Base-by-base conservation (phyloP, 2,113 vertebrate genomes). In the Lepus americanus region DNA sequence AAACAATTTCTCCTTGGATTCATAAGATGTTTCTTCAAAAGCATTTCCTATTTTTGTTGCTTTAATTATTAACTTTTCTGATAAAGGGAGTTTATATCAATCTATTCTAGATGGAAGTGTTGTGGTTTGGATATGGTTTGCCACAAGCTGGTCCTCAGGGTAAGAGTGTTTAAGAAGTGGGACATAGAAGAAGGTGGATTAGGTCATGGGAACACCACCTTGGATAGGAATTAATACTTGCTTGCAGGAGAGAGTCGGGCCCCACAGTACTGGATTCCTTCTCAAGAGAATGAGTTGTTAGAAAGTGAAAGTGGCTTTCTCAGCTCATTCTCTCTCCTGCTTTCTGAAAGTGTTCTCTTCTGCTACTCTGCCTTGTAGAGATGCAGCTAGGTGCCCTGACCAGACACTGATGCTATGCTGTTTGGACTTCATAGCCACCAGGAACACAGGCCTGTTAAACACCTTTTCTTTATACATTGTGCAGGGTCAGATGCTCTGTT, bases 21-120 rank as follows among this genome's bases (percentile, higher is more conserved):
- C 23, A 73, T 39, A 63, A 27, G 23, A 22, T 86, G 8, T 83
- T 81, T 90, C 20, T 82, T 92, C 44, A 81, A 93, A 59, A 3
- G 77, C 5, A 55, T 78, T 66, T 88, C 0, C 23, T 25, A 8
- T 33, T 53, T 87, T 89, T 83, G 53, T 51, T 22, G 19, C 82
- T 72, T 85, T 81, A 91, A 74, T 36, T 17, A 11, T 67, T 85
- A 53, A 33, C 20, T 73, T 84, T 82, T 27, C 27, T 67, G 63
- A 85, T 39, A 25, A 76, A 76, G 31, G 49, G 17, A 10, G 27
- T 44, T 64, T 4, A 29, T 66, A 29, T 51, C 9, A 64, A 31
- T 9, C 20, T 14, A n/a, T 69, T 87, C 5, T 36, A 3, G 22
- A 9, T 5, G 51, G 22, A 13, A 23, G 12, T 53, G 23, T 12